phyloP scores from a whole-genome alignment of 2,113 vertebrate species.

The Plotosus lineatus region DNA sequence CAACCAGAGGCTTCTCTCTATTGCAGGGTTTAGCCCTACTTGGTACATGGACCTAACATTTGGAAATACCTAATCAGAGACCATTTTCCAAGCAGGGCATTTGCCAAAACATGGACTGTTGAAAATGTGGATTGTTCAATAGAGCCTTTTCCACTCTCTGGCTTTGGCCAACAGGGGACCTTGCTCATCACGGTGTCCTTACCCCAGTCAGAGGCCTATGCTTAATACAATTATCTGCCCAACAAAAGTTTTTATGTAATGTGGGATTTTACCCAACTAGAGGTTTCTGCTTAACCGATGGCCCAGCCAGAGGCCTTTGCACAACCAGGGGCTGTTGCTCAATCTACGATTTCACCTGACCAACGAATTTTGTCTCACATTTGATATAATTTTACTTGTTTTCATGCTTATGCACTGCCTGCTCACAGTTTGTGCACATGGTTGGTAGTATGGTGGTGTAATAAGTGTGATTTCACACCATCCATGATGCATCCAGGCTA shows the following conservation, averaged over 20 bases:
- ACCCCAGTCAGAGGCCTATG: background rate
- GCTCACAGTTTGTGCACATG: slow-evolving; percentile 5
- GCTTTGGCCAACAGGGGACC: background rate
- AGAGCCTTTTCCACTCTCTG: too few species aligned
- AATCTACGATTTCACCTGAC: background rate
- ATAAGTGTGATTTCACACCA: slow-evolving; percentile 37
- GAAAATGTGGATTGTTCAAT: too few species aligned
- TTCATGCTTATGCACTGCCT: too few species aligned
- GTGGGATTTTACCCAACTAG: too few species aligned
- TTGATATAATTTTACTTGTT: background rate
- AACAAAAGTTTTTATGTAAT: too few species aligned
- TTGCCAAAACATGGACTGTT: background rate
- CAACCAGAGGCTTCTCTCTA: background rate
- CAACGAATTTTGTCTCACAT: too few species aligned
- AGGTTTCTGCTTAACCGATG: background rate
- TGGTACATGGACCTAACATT: background rate
- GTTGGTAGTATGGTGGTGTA: slow-evolving; percentile 2
- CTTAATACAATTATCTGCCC: too few species aligned
- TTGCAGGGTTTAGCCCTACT: background rate
- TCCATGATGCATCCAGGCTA: background rate
- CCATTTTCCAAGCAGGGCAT: background rate
- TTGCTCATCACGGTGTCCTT: background rate
- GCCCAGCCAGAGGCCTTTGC: background rate
- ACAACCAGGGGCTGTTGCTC: background rate
- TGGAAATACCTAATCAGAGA: background rate